Evolutionary conservation across 2,888 invertebrate genomes (phyloP).

Genomic region (Synergus japonicus): DNA sequence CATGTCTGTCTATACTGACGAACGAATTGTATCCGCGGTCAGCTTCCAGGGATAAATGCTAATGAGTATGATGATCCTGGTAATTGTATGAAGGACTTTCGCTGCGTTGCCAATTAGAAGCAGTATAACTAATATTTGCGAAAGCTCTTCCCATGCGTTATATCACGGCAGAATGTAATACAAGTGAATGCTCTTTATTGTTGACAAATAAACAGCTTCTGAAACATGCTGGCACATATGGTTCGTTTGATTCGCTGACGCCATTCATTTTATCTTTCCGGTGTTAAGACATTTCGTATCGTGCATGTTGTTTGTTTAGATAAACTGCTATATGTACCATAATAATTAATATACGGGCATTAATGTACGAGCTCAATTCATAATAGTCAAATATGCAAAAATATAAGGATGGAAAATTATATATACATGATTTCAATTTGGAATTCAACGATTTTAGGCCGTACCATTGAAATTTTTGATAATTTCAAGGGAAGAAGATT

Average conservation of each 20-base stretch:
- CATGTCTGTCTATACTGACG: neutral
- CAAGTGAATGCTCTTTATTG: conserved; percentile 25
- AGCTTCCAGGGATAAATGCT: conserved; percentile 28
- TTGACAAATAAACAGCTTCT: conserved; percentile 29
- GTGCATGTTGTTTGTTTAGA: neutral
- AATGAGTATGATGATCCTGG: conserved; percentile 17
- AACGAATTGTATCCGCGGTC: conserved; percentile 18
- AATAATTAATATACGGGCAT: no score
- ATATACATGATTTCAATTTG: no score
- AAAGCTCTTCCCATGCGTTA: conserved; percentile 29
- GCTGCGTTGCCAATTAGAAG: conserved; percentile 29
- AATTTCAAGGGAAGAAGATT: no score
- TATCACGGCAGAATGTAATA: neutral
- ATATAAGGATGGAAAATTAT: no score
- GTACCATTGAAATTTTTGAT: no score
- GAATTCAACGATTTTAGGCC: no score
- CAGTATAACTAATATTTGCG: conserved; percentile 32
- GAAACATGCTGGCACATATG: neutral
- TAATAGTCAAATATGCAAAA: no score
- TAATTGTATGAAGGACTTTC: conserved; percentile 21
- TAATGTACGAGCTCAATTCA: no score
- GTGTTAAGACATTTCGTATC: conserved; percentile 15
- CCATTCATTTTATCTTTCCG: conserved; percentile 19
- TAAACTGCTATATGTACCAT: neutral
- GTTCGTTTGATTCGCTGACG: conserved; percentile 26